phyloP scores from a whole-genome alignment of 2,888 invertebrate genomes.

The Drosophila pseudotakahashii region DNA sequence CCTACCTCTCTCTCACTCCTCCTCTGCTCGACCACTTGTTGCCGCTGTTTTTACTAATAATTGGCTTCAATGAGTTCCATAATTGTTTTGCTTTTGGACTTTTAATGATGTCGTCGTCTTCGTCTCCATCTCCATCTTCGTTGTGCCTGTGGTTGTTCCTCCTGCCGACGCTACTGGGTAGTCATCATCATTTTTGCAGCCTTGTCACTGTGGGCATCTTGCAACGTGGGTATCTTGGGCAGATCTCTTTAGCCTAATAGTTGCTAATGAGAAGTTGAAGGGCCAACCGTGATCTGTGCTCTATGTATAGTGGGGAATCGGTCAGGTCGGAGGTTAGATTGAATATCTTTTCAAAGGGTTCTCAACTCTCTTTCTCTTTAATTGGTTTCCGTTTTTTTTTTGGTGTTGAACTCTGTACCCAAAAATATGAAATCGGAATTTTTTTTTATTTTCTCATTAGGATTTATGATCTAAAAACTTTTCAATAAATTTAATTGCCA shows the following conservation, averaged over 20 bases:
- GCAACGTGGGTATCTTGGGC: constrained; percentile 5
- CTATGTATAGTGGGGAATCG: background rate
- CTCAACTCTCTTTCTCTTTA: too few relatives aligned
- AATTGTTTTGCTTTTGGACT: constrained; percentile 81
- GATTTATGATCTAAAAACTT: too few relatives aligned
- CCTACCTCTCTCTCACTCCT: constrained; percentile 9
- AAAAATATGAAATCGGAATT: too few relatives aligned
- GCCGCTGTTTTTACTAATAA: constrained; percentile 78
- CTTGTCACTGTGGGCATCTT: constrained; percentile 53
- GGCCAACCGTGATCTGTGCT: background rate
- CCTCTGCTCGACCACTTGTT: constrained; percentile 59
- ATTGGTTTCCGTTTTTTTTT: background rate
- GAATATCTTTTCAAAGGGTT: background rate
- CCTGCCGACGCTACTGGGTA: constrained; percentile 27
- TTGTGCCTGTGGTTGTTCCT: background rate
- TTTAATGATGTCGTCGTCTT: constrained; percentile 75
- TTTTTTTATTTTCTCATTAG: too few relatives aligned
- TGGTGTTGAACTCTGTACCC: background rate
- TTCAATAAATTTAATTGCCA: too few relatives aligned
- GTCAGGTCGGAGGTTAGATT: background rate
- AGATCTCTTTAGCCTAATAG: constrained; percentile 14
- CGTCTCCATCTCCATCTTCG: constrained; percentile 11
- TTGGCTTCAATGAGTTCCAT: constrained; percentile 83
- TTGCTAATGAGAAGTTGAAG: constrained; percentile 24
- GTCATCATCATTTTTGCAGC: constrained; percentile 59